Evolutionary conservation across 2,113 vertebrate genomes (phyloP), one percentile per base, ranked within the genome.

Genomic region (Leucosticte australis): DNA sequence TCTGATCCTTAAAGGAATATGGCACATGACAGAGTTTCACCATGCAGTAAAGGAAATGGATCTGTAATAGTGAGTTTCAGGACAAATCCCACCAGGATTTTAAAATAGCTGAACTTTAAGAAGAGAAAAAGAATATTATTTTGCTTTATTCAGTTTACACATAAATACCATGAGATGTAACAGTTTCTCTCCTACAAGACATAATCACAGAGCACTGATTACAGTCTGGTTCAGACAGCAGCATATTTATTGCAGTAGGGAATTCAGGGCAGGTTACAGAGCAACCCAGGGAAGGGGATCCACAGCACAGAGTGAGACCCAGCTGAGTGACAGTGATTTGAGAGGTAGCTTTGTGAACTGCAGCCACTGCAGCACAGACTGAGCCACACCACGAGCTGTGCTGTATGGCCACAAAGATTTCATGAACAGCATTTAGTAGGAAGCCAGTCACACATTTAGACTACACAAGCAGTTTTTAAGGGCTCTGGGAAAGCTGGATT

Each of bases 381-480:
- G 30, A 75, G 39, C 5, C n/a, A 53, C n/a, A 53, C 17, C 41
- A 62, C 0, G 1, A 91, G 46, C 46, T 0, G 1, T 8, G 41
- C n/a, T 69, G 18, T 20, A 22, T 4, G 39, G 41, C 31, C 67
- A 49, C 27, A 33, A 26, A 53, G 69, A 70, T 75, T 71, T 56
- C 35, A n/a, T 39, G 60, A 33, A 33, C n/a, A 59, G 4, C 47
- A 39, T 28, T 52, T 44, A 79, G 33, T 3, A 79, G 33, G 78
- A 84, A 75, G 35, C 12, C 56, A 65, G 9, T 22, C 46, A 65
- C 28, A 20, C 13, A 56, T 56, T 73, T 35, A 47, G 56, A 31
- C 15, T 33, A 19, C 1, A 3, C 21, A 64, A 82, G 26, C 27
- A 27, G 17, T 44, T 90, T 64, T 39, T 27, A 65, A 80, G 23